Conservation (phyloP, 2,113 vertebrate genomes). For the Nanorana parkeri region DNA sequence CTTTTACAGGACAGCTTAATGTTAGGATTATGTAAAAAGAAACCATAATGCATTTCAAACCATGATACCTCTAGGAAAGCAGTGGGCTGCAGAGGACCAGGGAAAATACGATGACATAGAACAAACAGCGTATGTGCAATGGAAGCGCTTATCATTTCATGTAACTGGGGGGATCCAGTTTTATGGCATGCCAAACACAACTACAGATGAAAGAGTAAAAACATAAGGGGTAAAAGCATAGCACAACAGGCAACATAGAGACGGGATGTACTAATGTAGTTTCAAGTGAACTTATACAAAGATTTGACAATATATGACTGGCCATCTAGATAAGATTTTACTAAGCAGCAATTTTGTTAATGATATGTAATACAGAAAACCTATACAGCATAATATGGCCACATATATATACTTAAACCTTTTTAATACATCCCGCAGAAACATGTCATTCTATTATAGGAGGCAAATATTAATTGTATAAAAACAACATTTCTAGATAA, state of each 20-base stretch:
- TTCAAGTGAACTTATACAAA: neutral
- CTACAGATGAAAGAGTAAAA: conserved; percentile 65
- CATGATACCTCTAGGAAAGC: conserved; percentile 69
- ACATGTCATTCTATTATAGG: neutral
- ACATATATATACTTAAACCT: neutral
- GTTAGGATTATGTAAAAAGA: neutral
- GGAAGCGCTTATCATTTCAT: conserved; percentile 74
- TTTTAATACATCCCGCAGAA: neutral
- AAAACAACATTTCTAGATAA: too few species aligned
- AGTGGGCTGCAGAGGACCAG: conserved; percentile 64
- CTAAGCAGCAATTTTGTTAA: too few species aligned
- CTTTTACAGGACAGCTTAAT: too few species aligned
- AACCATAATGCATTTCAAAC: neutral
- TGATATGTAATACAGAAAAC: too few species aligned
- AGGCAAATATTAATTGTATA: neutral
- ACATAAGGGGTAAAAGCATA: conserved; percentile 62
- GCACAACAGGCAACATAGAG: neutral
- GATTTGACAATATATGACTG: neutral
- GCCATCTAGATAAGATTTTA: too few species aligned
- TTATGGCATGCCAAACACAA: conserved; percentile 75
- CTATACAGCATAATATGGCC: too few species aligned
- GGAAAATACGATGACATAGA: conserved; percentile 66
- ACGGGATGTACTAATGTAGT: neutral
- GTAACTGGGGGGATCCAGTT: conserved; percentile 71
- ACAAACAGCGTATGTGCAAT: conserved; percentile 65